phyloP scores from a whole-genome alignment of 2,113 vertebrate genomes.

The Bolborhynchus lineola region DNA sequence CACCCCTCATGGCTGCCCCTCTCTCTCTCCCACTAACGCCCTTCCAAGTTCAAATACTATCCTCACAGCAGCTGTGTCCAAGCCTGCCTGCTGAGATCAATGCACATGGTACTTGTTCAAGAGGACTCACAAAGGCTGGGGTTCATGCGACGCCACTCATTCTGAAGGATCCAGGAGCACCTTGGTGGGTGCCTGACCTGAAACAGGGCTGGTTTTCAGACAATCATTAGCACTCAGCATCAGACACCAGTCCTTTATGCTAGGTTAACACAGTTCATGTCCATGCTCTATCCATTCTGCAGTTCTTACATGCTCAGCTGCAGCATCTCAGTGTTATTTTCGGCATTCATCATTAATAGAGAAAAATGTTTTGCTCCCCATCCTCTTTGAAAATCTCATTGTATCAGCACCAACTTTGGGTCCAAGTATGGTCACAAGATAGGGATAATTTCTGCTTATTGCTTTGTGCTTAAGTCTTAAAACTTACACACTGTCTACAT shows the following conservation, averaged over 20 bases:
- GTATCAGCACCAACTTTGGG: not conserved
- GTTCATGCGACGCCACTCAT: not conserved
- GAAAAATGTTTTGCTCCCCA: not conserved
- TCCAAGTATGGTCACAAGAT: not conserved
- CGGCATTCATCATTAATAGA: not conserved
- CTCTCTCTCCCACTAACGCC: not conserved
- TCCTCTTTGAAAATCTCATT: not conserved
- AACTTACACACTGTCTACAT: not conserved
- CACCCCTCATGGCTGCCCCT: not conserved
- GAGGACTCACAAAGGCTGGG: rapidly evolving
- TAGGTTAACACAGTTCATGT: not conserved
- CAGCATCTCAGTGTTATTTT: not conserved
- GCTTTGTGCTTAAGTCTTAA: not conserved
- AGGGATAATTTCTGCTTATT: not conserved
- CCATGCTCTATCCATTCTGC: not conserved
- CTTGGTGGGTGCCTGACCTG: not conserved
- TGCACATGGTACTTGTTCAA: not conserved
- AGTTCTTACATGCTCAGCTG: not conserved
- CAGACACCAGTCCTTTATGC: not conserved
- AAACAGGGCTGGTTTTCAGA: rapidly evolving
- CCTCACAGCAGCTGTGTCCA: not conserved
- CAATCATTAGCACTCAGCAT: rapidly evolving
- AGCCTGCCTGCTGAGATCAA: not conserved
- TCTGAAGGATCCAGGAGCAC: not conserved
- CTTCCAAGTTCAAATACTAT: not conserved